Base-by-base conservation (phyloP, 2,113 vertebrate genomes). In the Solenodon paradoxus region DNA sequence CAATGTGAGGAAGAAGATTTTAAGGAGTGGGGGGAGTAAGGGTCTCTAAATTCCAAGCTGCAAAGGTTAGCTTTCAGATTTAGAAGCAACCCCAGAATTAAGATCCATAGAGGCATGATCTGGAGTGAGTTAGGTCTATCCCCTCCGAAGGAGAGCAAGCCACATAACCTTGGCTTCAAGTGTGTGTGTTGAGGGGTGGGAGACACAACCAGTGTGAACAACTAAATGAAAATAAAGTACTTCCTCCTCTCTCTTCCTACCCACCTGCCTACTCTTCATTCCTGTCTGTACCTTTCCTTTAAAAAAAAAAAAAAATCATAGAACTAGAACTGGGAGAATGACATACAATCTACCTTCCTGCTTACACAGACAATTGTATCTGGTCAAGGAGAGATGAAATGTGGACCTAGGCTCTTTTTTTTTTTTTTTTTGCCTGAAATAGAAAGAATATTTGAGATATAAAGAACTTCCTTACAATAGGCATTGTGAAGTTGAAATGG, bases 391-490 rank as follows among this genome's bases (percentile, higher is more conserved):
- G 53, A 49, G 16, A 95, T n/a, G 32, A 89, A n/a, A 96, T 38
- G 51, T 83, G 61, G 78, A 82, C 85, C 90, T 95, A 80, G 91
- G 53, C 66, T 91, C 63, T 59, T 61, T 89, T 51, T 30, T 26
- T 28, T 47, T 74, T 47, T 30, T 68, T 71, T 38, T 69, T 69
- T 16, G 9, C 80, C 42, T 95, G 53, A 87, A 30, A 94, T n/a
- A 74, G 71, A 91, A 91, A 91, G 53, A 88, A 84, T 94, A 77
- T 95, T 72, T 95, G 59, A 94, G 32, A 83, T 88, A 96, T 87
- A 96, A 97, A 94, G 83, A 97, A 96, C 75, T 95, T 96, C 53
- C 89, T 87, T 90, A 92, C 89, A 92, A 74, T 78, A 92, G 88
- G 49, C 57, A 88, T 92, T 94, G 84, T 93, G 85, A 91, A 92